phyloP scores from a whole-genome alignment of 2,113 vertebrate species.

The Rattus rattus region DNA sequence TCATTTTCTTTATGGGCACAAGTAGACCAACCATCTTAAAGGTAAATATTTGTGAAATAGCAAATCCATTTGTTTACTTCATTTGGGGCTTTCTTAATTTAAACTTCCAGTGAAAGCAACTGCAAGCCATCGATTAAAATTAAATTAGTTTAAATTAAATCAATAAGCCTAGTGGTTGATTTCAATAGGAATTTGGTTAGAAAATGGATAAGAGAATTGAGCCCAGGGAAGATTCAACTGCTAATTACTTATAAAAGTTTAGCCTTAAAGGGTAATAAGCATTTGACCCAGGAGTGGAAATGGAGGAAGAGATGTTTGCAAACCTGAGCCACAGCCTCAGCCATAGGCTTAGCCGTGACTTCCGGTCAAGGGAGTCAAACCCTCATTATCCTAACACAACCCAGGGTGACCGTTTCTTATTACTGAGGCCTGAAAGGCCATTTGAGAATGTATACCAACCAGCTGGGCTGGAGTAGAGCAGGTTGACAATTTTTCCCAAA shows the following conservation, averaged over 20 bases:
- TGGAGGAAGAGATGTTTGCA: conserved; percentile 29
- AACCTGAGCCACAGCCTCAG: neutral
- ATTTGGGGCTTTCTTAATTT: conserved; percentile 75
- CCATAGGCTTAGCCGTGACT: neutral
- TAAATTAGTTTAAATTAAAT: conserved; percentile 82
- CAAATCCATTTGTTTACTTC: conserved; percentile 72
- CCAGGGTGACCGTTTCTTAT: conserved; percentile 26
- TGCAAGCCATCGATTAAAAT: conserved; percentile 76
- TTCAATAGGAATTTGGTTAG: conserved; percentile 75
- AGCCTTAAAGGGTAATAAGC: conserved; percentile 63
- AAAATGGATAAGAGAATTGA: conserved; percentile 72
- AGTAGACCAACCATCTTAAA: conserved; percentile 55
- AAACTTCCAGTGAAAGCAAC: conserved; percentile 73
- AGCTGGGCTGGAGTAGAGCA: neutral
- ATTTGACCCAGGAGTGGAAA: conserved; percentile 67
- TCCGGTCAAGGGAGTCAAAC: conserved; percentile 1
- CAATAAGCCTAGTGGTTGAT: conserved; percentile 77
- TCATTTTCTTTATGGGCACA: conserved; percentile 40
- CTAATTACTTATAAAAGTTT: conserved; percentile 81
- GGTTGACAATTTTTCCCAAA: conserved; percentile 47
- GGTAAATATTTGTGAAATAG: conserved; percentile 76
- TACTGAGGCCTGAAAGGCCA: neutral
- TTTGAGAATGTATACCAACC: neutral
- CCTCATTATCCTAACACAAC: conserved; percentile 28
- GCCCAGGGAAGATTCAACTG: conserved; percentile 68